Conservation (phyloP, 2,888 invertebrate species). For the Orthosia incerta region DNA sequence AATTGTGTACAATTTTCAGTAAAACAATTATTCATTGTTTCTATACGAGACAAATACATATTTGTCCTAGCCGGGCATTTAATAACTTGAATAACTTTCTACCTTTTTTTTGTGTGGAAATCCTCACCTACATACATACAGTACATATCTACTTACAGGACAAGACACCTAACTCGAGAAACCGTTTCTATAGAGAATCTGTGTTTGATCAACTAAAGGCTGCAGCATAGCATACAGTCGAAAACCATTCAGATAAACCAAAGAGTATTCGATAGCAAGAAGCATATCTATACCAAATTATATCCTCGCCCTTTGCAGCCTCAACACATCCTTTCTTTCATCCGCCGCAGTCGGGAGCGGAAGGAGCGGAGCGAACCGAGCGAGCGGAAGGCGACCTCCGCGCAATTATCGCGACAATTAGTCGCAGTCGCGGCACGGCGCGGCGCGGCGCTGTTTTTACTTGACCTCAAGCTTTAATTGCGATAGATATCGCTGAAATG, state of each 20-base stretch:
- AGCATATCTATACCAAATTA: slow-evolving; percentile 4
- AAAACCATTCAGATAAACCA: not conserved
- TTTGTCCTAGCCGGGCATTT: not conserved
- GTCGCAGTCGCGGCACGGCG: slow-evolving; percentile 61
- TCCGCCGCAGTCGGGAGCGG: slow-evolving; percentile 54
- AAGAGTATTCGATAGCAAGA: not conserved
- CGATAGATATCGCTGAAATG: slow-evolving; percentile 33
- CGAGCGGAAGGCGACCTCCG: slow-evolving; percentile 62
- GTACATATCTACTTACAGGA: too few species aligned
- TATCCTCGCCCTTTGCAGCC: slow-evolving; percentile 26
- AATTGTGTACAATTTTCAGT: not conserved
- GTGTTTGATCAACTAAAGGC: not conserved
- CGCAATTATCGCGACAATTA: slow-evolving; percentile 80
- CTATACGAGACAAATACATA: not conserved
- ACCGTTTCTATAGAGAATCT: not conserved
- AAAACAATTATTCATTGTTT: slow-evolving; percentile 1
- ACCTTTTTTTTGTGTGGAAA: not conserved
- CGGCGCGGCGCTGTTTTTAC: slow-evolving; percentile 50
- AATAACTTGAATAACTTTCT: not conserved
- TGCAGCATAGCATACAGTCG: not conserved
- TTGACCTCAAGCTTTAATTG: slow-evolving; percentile 54
- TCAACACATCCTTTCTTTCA: slow-evolving; percentile 47
- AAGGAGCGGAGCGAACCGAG: slow-evolving; percentile 57
- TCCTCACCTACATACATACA: too few species aligned
- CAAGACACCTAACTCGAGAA: not conserved